Evolutionary conservation across 2,888 invertebrate genomes (phyloP).

Genomic region (Eupsilia transversa): DNA sequence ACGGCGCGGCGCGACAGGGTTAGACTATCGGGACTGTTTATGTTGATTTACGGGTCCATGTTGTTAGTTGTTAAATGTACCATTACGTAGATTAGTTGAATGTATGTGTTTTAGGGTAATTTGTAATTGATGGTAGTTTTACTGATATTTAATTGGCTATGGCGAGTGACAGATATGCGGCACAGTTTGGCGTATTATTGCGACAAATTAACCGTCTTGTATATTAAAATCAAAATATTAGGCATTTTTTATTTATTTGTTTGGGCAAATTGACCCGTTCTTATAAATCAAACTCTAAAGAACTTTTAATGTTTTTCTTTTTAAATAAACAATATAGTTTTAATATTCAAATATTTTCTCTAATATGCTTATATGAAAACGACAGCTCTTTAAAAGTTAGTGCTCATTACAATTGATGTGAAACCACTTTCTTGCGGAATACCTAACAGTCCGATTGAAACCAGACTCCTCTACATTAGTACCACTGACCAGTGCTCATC

Average conservation of each 20-base stretch:
- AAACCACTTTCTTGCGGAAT: not conserved
- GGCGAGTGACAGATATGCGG: not conserved
- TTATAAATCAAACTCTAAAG: not conserved
- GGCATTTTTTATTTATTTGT: not conserved
- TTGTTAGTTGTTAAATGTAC: conserved; percentile 47
- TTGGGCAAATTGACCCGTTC: not conserved
- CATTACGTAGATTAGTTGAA: conserved; percentile 45
- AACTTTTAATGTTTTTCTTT: not conserved
- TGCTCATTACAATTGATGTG: not conserved
- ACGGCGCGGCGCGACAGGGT: conserved; percentile 45
- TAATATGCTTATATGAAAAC: not conserved
- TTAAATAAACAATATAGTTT: not conserved
- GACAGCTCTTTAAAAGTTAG: not conserved
- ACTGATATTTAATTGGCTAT: conserved; percentile 9
- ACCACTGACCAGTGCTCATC: not conserved
- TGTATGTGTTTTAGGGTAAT: conserved; percentile 33
- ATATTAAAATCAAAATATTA: not conserved
- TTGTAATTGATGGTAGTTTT: conserved; percentile 36
- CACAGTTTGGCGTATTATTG: not conserved
- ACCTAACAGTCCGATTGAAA: too few species aligned
- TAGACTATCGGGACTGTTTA: conserved; percentile 59
- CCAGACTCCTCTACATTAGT: not conserved
- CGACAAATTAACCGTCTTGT: not conserved
- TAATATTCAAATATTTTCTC: not conserved
- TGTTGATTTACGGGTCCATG: conserved; percentile 63